Evolutionary conservation across 30 jellyfish, hydroid and myxozoan species (phyloP), one percentile per base, ranked within the genome.

Genomic region (Chironex yamaguchii): DNA sequence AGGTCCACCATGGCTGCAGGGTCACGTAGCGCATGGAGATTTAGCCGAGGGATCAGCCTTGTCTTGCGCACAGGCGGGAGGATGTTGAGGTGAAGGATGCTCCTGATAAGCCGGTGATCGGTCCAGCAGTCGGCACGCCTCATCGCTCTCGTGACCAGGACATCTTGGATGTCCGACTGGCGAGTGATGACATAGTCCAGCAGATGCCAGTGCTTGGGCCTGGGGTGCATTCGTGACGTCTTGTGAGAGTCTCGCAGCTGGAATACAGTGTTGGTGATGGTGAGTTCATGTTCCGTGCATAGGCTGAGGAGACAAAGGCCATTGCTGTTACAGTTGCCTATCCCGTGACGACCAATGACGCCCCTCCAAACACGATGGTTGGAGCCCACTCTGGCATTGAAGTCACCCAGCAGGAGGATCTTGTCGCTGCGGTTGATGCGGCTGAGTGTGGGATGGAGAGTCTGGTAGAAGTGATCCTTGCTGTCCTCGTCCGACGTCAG

Each of bases 191-290:
- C 63, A 30, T 66, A 66, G 63, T 66, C 79, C 3, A 66, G 26
- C 65, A 66, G 79, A 22, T 66, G 79, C 79, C 67, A 66, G 3
- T 66, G 79, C 30, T 66, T 66, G 79, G 79, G 30, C 17, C 79
- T 25, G 3, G 79, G 79, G 67, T 26, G 79, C 79, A 66, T 66
- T 22, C 69, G 30, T 2, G 65, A 23, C n/a, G 79, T 66, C 28
- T 66, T 66, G 68, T 2, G 67, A 3, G 12, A 23, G 67, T 66
- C 67, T 4, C 4, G 11, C 28, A 12, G 79, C 22, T 27, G 67
- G 30, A 66, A 66, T 2, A 30, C 28, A 63, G 79, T 66, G 79
- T 66, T 66, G 3, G 79, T 66, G 67, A 66, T 27, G 67, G 67
- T 27, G 4, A 66, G 79, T 11, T 66, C 68, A 6, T 4, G 79